Percentiles rank a stretch among this genome's conserved stretches.
Evolutionary conservation across 1,140 invertebrate genomes (phyloP).

Genomic region (Helicoverpa zea): DNA sequence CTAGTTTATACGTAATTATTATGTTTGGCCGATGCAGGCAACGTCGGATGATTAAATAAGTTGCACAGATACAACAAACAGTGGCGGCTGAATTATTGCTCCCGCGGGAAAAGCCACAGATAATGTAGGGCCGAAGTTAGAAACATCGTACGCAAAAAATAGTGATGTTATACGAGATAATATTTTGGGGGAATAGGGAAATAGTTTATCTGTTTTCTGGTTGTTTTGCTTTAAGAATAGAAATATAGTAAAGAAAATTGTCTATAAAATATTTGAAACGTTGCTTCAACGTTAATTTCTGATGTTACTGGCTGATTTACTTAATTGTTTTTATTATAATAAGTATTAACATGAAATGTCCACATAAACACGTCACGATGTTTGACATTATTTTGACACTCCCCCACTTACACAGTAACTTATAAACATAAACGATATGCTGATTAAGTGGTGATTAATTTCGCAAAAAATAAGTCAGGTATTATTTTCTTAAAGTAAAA

Average conservation of each 20-base stretch:
- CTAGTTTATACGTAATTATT: conserved; percentile 18
- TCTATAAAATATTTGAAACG: too few relatives aligned
- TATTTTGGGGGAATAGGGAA: conserved; percentile 24
- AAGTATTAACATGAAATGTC: not conserved
- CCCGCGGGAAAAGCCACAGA: conserved; percentile 54
- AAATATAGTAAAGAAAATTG: too few relatives aligned
- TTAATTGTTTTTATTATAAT: not conserved
- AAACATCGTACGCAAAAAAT: conserved; percentile 48
- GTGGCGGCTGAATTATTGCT: conserved; percentile 57
- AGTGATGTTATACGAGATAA: conserved; percentile 34
- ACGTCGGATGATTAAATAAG: conserved; percentile 44
- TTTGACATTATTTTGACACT: not conserved
- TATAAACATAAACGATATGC: conserved; percentile 3
- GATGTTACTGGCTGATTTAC: too few relatives aligned
- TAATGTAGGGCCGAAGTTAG: conserved; percentile 51
- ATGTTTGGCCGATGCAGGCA: conserved; percentile 24
- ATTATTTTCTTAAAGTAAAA: not conserved
- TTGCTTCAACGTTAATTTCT: too few relatives aligned
- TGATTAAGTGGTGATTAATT: conserved; percentile 23
- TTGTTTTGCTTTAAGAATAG: conserved; percentile 1
- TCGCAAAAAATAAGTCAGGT: conserved; percentile 2
- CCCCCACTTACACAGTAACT: not conserved
- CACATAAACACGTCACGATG: not conserved
- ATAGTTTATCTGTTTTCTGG: conserved; percentile 19
- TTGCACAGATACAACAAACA: conserved; percentile 49